Conservation (phyloP, 2,888 invertebrate genomes). For the Eucriotettix oculatus region DNA sequence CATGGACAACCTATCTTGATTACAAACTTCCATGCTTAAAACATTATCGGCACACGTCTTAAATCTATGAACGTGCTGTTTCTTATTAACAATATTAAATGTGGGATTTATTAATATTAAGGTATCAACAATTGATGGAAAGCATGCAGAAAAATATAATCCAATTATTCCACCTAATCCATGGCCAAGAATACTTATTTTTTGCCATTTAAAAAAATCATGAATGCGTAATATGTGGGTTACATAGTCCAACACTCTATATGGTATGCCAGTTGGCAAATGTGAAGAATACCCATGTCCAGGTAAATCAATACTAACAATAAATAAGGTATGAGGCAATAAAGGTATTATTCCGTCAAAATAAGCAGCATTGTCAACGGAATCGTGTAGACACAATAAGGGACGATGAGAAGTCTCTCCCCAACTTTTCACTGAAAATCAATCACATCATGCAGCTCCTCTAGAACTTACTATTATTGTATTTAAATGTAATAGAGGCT, state of each 20-base stretch:
- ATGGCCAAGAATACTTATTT: slow-evolving; percentile 24
- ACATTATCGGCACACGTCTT: no score
- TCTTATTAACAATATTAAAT: background rate
- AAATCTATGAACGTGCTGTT: background rate
- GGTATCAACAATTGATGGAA: slow-evolving; percentile 26
- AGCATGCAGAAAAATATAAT: slow-evolving; percentile 22
- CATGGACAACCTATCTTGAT: no score
- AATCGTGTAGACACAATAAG: slow-evolving; percentile 24
- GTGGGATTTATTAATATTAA: slow-evolving; percentile 27
- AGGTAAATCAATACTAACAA: slow-evolving; percentile 28
- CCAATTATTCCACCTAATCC: slow-evolving; percentile 34
- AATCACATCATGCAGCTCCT: slow-evolving; percentile 10
- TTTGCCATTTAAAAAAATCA: slow-evolving; percentile 25
- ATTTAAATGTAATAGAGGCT: no score
- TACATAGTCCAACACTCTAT: slow-evolving; percentile 22
- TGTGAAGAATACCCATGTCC: slow-evolving; percentile 31
- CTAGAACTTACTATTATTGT: no score
- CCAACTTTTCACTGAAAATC: slow-evolving; percentile 19
- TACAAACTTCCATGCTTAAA: no score
- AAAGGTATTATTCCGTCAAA: slow-evolving; percentile 26
- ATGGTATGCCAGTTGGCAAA: slow-evolving; percentile 22
- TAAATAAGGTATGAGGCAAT: slow-evolving; percentile 22
- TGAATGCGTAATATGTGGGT: slow-evolving; percentile 20
- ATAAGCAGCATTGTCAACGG: slow-evolving; percentile 27
- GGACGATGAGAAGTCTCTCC: slow-evolving; percentile 20